Evolutionary conservation across 1,140 invertebrate species (phyloP).

Genomic region (Dendroctonus ponderosae): DNA sequence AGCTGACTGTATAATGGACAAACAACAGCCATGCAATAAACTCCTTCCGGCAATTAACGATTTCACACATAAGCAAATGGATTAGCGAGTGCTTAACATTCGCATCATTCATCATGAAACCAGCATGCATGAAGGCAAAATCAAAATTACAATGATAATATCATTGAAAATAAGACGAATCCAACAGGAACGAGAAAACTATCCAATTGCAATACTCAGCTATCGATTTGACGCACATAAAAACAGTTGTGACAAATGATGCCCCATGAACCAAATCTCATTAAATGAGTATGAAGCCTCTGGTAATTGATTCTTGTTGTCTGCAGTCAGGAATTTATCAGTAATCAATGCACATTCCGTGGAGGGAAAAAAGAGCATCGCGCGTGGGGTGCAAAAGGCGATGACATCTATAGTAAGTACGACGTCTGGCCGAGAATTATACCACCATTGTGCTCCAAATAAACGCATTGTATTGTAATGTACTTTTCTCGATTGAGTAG

Average conservation of each 20-base stretch:
- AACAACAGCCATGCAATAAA: too few species aligned
- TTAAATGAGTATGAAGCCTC: not conserved
- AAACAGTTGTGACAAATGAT: not conserved
- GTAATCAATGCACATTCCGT: slow-evolving; percentile 3
- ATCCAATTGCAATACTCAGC: too few species aligned
- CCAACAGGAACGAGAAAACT: too few species aligned
- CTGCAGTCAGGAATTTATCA: slow-evolving; percentile 6
- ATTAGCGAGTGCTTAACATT: too few species aligned
- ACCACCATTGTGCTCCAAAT: slow-evolving; percentile 10
- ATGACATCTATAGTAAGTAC: slow-evolving; percentile 11
- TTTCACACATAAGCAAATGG: too few species aligned
- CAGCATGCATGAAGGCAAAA: too few species aligned
- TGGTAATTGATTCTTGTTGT: slow-evolving; percentile 9
- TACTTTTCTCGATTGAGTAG: not conserved
- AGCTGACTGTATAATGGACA: too few species aligned
- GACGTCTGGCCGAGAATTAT: slow-evolving; percentile 6
- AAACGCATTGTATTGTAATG: slow-evolving; percentile 9
- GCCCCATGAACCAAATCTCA: not conserved
- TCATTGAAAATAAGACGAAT: too few species aligned
- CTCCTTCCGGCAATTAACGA: too few species aligned
- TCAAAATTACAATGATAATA: too few species aligned
- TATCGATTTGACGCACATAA: not conserved
- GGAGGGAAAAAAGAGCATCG: not conserved
- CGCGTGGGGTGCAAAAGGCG: slow-evolving; percentile 5
- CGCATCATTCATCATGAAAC: too few species aligned